Percentiles rank a stretch among this genome's conserved stretches.
phyloP scores from a whole-genome alignment of 2,113 vertebrate species.

The Panthera uncia region DNA sequence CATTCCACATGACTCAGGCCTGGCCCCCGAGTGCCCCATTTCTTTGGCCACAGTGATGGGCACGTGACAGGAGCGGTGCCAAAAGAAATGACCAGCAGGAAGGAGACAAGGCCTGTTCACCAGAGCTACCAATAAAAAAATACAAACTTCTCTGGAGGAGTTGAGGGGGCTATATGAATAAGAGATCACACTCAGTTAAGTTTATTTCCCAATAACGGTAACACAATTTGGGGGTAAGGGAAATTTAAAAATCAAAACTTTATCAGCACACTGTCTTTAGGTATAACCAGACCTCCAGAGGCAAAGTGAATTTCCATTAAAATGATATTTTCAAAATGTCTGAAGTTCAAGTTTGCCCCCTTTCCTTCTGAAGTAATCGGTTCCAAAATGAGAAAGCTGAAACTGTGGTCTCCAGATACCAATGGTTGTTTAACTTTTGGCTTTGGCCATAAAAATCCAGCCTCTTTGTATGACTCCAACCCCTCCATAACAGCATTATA shows the following conservation, averaged over 20 bases:
- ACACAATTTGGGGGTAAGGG: background rate
- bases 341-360: slow-evolving; percentile 10
- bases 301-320: background rate
- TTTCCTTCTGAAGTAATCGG: slow-evolving; percentile 12
- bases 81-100: background rate
- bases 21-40: background rate
- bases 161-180: background rate
- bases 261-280: background rate
- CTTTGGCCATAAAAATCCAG: background rate
- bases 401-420: background rate
- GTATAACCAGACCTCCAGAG: background rate
- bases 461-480: background rate
- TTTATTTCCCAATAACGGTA: background rate
- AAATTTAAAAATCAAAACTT: slow-evolving; percentile 21
- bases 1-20: background rate
- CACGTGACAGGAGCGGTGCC: background rate
- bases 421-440: background rate
- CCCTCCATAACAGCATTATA: background rate
- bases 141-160: background rate
- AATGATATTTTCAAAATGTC: background rate
- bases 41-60: background rate
- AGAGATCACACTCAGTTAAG: background rate
- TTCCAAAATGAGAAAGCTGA: background rate
- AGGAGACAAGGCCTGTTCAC: background rate
- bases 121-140: background rate